Percentiles rank a stretch among this genome's conserved stretches.
Conservation (phyloP, 2,113 vertebrate genomes). For the Syrrhaptes paradoxus region DNA sequence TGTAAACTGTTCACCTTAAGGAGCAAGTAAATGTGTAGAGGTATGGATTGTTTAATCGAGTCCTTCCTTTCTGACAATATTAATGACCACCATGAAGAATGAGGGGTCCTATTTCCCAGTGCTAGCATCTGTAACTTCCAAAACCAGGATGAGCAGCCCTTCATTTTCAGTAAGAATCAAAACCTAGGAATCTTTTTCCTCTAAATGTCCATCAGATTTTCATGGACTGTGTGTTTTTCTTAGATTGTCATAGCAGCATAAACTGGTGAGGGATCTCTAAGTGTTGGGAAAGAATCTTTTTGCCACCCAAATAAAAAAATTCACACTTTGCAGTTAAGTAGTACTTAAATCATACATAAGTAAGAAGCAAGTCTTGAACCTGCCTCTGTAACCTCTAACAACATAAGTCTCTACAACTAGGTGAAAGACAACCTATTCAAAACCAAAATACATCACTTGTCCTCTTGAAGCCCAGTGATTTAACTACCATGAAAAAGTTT, state of each 20-base stretch:
- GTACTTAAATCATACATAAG: not conserved
- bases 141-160: not conserved
- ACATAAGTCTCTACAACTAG: not conserved
- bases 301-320: not conserved
- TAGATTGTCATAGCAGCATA: not conserved
- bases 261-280: not conserved
- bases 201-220: not conserved
- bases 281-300: not conserved
- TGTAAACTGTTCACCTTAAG: not conserved
- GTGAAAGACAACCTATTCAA: not conserved
- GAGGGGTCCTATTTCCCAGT: not conserved
- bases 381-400: not conserved
- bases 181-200: not conserved
- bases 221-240: not conserved
- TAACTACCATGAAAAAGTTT: not conserved
- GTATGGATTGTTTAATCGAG: slow-evolving; percentile 6
- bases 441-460: not conserved
- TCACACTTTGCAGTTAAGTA: not conserved
- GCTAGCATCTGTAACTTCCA: not conserved
- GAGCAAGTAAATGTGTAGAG: not conserved
- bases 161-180: not conserved
- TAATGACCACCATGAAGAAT: not conserved
- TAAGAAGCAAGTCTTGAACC: not conserved
- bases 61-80: not conserved
- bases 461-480: not conserved